phyloP scores from a whole-genome alignment of 1,140 invertebrate genomes.

The Trinorchestia longiramus region DNA sequence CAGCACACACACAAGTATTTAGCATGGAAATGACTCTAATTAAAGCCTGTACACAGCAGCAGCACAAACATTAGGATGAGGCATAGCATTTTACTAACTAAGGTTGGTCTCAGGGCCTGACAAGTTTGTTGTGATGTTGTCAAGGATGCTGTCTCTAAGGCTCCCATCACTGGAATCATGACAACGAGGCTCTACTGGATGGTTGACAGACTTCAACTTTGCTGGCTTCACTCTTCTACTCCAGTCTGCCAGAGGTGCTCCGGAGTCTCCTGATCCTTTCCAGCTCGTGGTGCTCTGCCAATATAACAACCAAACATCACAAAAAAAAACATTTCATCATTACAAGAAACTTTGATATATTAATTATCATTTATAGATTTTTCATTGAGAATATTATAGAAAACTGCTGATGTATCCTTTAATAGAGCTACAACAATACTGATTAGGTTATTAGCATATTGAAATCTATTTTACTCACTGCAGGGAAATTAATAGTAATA shows the following conservation, averaged over 20 bases:
- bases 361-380: not conserved
- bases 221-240: not conserved
- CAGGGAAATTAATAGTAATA: no score
- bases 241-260: not conserved
- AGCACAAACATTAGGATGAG: no score
- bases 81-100: not conserved
- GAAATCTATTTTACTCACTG: no score
- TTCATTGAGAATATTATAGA: not conserved
- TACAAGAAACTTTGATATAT: not conserved
- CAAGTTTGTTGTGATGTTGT: conserved; percentile 26
- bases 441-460: no score
- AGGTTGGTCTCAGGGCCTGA: not conserved
- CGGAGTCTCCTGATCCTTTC: not conserved
- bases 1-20: no score
- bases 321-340: not conserved
- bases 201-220: not conserved
- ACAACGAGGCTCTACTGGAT: not conserved
- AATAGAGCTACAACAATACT: not conserved
- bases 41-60: no score
- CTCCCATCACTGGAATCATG: not conserved
- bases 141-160: conserved; percentile 19
- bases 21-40: no score
- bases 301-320: not conserved
- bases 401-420: not conserved
- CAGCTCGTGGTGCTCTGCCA: conserved; percentile 13